Percentiles rank a stretch among this genome's conserved stretches.
Conservation (phyloP, 30 jellyfish, hydroid and myxozoan species). For the Hydra vulgaris region DNA sequence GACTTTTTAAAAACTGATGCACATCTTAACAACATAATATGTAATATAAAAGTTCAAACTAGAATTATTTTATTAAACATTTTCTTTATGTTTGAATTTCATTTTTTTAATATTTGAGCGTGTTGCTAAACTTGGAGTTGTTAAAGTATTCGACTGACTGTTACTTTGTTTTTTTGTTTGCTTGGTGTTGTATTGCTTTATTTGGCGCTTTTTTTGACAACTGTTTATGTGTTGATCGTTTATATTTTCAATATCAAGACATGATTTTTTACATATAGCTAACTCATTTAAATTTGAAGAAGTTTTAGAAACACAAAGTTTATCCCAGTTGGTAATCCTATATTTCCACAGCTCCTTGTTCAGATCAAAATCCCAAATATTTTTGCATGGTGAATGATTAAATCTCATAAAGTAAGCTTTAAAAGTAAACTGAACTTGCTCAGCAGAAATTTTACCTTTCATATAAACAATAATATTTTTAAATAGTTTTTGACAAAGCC, state of each 20-base stretch:
- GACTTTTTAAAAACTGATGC: too few species aligned
- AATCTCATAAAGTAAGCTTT: slow-evolving; percentile 13
- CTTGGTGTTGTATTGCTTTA: background rate
- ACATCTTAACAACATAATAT: too few species aligned
- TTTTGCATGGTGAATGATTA: slow-evolving; percentile 2
- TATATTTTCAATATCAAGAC: background rate
- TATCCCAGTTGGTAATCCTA: background rate
- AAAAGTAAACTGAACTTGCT: slow-evolving; percentile 1
- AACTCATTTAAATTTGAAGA: background rate
- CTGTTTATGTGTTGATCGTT: background rate
- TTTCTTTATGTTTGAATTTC: background rate
- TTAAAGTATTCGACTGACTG: too few species aligned
- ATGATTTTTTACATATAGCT: background rate
- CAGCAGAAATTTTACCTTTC: background rate
- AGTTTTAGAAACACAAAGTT: too few species aligned
- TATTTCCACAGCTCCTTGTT: background rate
- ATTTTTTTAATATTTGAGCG: background rate
- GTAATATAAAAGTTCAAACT: too few species aligned
- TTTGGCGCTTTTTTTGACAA: background rate
- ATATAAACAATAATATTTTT: background rate
- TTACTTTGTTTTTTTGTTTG: too few species aligned
- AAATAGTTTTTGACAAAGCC: background rate
- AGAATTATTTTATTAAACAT: background rate
- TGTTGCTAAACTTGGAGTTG: background rate
- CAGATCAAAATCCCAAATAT: slow-evolving; percentile 9